Evolutionary conservation across 2,888 invertebrate genomes (phyloP), one percentile per base, ranked within the genome.

Genomic region (Diaphora mendica): DNA sequence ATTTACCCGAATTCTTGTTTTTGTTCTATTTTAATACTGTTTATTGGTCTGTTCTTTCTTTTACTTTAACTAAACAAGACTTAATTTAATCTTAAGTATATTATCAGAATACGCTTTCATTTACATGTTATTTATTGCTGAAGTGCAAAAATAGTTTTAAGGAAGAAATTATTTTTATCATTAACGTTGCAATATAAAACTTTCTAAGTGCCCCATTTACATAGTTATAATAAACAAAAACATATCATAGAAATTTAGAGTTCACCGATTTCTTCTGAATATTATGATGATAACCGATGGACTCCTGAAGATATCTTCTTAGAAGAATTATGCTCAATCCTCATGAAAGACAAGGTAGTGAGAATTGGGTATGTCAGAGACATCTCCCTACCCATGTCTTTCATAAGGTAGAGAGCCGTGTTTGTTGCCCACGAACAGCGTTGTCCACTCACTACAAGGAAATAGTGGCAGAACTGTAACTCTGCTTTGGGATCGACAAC

Each of bases 351-450:
- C 99, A 99, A 98, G 98, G 98, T 98, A 99, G 99, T 98, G 98
- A 99, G 99, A 96, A 94, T 92, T 92, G 91, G 89, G 92, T 92
- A 92, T 92, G 95, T 94, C 93, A 96, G 96, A 88, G 92, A 95
- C 99, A 99, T 99, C 99, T 99, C 99, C 98, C 98, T 98, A 99
- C 99, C 98, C 98, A 98, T 98, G 99, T 99, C 99, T 99, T 99
- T 99, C 99, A 98, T 94, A 96, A 92, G 96, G 97, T 94, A 96
- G 95, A 93, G 93, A 93, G 95, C 95, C 88, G 85, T 20, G 67
- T 73, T 71, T 70, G 68, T 72, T 64, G 71, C 59, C 78, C 66
- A 42, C 71, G 73, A 77, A 39, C 74, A 48, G 71, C 76, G 69
- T 74, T 71, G 78, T 69, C 62, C 39, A 73, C 75, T 72, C 35